These are phyloP conservation scores for Eulithis testata DNA, from an alignment of 2,888 invertebrate species.

Conservation along the genomic window DNA sequence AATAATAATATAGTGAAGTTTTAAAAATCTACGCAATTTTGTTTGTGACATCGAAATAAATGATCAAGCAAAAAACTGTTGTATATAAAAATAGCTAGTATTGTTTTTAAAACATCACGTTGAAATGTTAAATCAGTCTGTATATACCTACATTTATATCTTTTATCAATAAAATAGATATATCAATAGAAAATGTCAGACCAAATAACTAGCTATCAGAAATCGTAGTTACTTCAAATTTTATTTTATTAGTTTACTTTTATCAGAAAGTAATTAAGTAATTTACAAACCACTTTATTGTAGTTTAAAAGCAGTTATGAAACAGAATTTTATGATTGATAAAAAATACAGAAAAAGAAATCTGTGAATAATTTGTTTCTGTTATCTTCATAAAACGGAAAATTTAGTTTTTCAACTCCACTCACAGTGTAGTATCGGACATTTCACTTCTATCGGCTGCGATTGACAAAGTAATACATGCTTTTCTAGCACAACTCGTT, in stretches of 20 bases:
- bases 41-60: conserved; percentile 20
- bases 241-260: not conserved
- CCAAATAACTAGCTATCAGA: conserved; percentile 10
- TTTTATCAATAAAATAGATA: conserved; percentile 8
- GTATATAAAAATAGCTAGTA: not conserved
- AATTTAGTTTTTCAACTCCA: too few species aligned
- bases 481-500: too few species aligned
- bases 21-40: conserved; percentile 14
- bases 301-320: too few species aligned
- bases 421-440: too few species aligned
- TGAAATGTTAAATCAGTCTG: not conserved
- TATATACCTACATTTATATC: not conserved
- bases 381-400: too few species aligned
- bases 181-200: conserved; percentile 16
- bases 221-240: not conserved
- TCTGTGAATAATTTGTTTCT: too few species aligned
- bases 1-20: conserved; percentile 23
- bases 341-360: too few species aligned
- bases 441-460: too few species aligned
- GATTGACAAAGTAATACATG: too few species aligned
- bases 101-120: not conserved
- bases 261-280: not conserved
- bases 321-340: too few species aligned
- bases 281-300: not conserved
- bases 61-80: not conserved